Evolutionary conservation across 2,888 invertebrate species (phyloP).

Genomic region (Molanna angustata): DNA sequence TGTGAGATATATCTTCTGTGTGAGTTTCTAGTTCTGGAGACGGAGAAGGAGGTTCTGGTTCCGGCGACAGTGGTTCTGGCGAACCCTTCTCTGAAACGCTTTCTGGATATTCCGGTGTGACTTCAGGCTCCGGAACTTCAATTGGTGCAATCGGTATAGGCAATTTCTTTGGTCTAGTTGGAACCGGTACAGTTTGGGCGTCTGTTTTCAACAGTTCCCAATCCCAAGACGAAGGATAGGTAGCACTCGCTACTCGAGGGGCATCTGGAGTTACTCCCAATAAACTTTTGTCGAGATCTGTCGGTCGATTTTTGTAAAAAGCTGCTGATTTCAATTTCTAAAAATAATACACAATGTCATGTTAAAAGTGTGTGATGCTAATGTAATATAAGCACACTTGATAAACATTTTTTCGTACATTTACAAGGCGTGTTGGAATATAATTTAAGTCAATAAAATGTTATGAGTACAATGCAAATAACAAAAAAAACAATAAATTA

Average conservation of each 20-base stretch:
- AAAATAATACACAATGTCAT: too few relatives aligned
- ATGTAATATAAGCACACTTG: too few relatives aligned
- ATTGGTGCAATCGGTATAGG: not conserved
- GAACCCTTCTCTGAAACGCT: conserved; percentile 10
- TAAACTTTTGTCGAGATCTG: conserved; percentile 72
- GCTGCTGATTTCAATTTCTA: conserved; percentile 82
- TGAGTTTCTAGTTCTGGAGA: conserved; percentile 26
- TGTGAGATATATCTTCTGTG: conserved; percentile 33
- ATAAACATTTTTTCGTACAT: too few relatives aligned
- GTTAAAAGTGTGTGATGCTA: too few relatives aligned
- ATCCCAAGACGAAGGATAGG: conserved; percentile 68
- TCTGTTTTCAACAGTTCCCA: conserved; percentile 64
- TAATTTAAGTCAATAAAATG: too few relatives aligned
- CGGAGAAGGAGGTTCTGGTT: conserved; percentile 27
- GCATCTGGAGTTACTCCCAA: conserved; percentile 75
- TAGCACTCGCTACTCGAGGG: conserved; percentile 71
- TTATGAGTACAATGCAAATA: too few relatives aligned
- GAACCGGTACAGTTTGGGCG: conserved; percentile 43
- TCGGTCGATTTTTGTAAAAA: conserved; percentile 72
- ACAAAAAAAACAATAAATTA: too few relatives aligned
- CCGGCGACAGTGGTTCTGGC: conserved; percentile 17
- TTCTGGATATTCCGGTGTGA: not conserved
- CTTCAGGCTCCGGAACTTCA: conserved; percentile 4
- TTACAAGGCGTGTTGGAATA: too few relatives aligned
- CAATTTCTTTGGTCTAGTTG: conserved; percentile 35